Conservation (phyloP, 1,140 invertebrate species). For the Pristionchus pacificus region DNA sequence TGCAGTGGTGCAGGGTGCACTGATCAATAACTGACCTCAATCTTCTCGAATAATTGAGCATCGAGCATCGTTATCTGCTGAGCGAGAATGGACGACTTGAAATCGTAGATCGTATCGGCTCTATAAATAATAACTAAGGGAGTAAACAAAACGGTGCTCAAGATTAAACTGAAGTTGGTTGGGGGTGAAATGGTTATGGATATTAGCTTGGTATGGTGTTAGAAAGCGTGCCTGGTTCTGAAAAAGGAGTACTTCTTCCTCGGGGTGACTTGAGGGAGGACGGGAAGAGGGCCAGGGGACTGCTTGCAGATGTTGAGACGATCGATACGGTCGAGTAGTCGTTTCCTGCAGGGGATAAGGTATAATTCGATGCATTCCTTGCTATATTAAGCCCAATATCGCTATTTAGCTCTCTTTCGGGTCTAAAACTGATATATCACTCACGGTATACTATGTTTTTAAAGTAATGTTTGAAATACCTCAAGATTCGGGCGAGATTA, state of each 20-base stretch:
- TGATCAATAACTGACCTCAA: conserved; percentile 69
- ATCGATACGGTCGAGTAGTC: conserved; percentile 41
- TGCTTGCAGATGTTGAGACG: conserved; percentile 24
- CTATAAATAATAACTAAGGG: too few species aligned
- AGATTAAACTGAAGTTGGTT: conserved; percentile 1
- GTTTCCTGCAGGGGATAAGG: conserved; percentile 31
- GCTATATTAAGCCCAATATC: too few species aligned
- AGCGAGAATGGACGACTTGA: conserved; percentile 62
- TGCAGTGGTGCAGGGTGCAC: conserved; percentile 13
- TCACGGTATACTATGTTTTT: too few species aligned
- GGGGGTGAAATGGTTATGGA: background rate
- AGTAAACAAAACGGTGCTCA: conserved; percentile 3
- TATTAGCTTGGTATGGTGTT: background rate
- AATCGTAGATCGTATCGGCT: conserved; percentile 32
- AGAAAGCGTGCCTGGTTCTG: background rate
- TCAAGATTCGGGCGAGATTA: conserved; percentile 41
- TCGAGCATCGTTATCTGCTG: conserved; percentile 98
- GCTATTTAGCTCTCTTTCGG: too few species aligned
- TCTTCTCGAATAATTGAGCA: conserved; percentile 87
- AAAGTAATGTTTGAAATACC: conserved; percentile 28
- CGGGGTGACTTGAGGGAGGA: conserved; percentile 14
- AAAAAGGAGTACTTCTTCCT: conserved; percentile 17
- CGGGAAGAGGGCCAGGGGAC: conserved; percentile 8
- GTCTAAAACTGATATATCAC: too few species aligned
- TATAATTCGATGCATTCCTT: background rate